These are phyloP conservation scores for Vimba vimba DNA, from an alignment of 2,113 vertebrate species.

Conservation along the genomic window DNA sequence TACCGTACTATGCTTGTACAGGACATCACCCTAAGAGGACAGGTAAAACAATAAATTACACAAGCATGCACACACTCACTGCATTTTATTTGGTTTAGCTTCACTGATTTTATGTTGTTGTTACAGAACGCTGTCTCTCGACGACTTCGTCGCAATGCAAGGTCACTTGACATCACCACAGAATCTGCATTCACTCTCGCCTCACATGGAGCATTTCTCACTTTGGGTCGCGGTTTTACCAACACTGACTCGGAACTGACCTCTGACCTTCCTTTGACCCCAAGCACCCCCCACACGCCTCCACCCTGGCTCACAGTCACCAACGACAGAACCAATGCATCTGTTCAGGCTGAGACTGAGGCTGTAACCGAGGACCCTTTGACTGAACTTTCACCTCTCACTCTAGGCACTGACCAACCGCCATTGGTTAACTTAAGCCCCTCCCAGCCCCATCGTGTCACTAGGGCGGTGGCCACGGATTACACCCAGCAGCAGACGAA, in stretches of 20 bases:
- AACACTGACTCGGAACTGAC: conserved; percentile 51
- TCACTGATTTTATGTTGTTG: conserved; percentile 45
- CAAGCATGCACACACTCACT: not conserved
- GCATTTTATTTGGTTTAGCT: not conserved
- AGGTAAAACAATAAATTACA: conserved; percentile 66
- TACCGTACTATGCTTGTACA: conserved; percentile 74
- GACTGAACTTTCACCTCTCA: conserved; percentile 43
- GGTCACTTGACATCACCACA: conserved; percentile 78
- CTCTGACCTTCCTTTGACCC: conserved; percentile 61
- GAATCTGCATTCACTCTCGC: conserved; percentile 71
- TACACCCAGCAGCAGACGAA: conserved; percentile 28
- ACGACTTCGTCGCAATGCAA: conserved; percentile 74
- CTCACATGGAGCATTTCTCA: conserved; percentile 53
- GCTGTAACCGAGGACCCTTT: not conserved
- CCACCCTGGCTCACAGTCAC: conserved; percentile 70
- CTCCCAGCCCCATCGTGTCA: conserved; percentile 18
- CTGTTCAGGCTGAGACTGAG: conserved; percentile 14
- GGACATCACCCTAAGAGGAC: conserved; percentile 83
- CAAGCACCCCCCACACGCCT: conserved; percentile 55
- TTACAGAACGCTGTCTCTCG: conserved; percentile 72
- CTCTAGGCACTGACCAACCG: conserved; percentile 23
- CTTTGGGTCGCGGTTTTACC: conserved; percentile 37
- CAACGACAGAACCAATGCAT: conserved; percentile 22
- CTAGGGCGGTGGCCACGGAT: conserved; percentile 26
- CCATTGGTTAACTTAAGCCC: conserved; percentile 30